Evolutionary conservation across 2,113 vertebrate species (phyloP).

Genomic region (Struthidea cinerea): DNA sequence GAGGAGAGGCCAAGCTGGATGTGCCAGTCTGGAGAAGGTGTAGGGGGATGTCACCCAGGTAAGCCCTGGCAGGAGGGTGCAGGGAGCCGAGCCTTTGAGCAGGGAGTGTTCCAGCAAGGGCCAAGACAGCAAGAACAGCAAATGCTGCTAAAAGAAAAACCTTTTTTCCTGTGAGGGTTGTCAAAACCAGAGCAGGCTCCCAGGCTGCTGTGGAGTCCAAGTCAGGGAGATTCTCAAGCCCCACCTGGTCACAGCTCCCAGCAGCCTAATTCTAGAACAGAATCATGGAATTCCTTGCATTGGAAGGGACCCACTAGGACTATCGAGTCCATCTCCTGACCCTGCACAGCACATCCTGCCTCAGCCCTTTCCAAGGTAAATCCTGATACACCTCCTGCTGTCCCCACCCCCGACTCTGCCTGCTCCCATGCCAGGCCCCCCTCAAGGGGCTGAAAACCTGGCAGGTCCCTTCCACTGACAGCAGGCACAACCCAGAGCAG

Average conservation of each 20-base stretch:
- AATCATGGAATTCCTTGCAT: background rate
- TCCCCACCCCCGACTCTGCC: background rate
- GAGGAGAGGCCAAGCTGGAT: background rate
- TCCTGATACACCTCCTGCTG: accelerated
- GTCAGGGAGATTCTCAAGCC: background rate
- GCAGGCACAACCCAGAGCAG: background rate
- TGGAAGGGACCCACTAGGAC: background rate
- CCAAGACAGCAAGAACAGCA: accelerated
- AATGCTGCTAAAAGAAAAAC: background rate
- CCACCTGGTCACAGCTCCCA: background rate
- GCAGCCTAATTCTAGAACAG: background rate
- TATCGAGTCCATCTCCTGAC: background rate
- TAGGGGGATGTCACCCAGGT: background rate
- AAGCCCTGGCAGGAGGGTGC: background rate
- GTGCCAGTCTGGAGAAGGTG: background rate
- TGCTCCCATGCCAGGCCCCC: too few relatives aligned
- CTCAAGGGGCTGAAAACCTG: background rate
- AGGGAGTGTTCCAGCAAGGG: background rate
- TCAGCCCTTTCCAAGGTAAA: background rate
- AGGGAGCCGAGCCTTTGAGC: background rate
- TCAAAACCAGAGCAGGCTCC: background rate
- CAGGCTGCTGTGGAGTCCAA: background rate
- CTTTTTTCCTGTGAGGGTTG: background rate
- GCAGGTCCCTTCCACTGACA: background rate
- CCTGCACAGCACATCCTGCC: background rate